These are phyloP conservation scores for Eupithecia inturbata DNA, from an alignment of 2,888 invertebrate genomes.

Conservation along the genomic window DNA sequence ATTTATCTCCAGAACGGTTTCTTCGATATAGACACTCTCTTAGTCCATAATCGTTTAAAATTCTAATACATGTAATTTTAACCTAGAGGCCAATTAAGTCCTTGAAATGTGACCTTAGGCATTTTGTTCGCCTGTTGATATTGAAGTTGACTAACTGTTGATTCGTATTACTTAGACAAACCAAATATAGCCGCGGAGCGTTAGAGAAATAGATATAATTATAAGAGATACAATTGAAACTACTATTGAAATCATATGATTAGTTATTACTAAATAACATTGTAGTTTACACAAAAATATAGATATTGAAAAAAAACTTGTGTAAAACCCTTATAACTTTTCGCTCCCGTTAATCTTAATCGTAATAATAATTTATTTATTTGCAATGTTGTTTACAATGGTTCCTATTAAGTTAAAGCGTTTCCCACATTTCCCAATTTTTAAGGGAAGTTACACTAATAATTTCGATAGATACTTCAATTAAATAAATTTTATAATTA, in stretches of 20 bases:
- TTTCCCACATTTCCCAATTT: too few relatives aligned
- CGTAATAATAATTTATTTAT: too few relatives aligned
- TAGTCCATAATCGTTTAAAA: neutral
- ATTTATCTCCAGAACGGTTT: too few relatives aligned
- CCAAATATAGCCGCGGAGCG: slow-evolving; percentile 83
- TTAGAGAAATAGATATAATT: slow-evolving; percentile 78
- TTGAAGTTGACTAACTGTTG: slow-evolving; percentile 74
- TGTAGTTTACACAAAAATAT: slow-evolving; percentile 42
- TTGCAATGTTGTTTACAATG: too few relatives aligned
- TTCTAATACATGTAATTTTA: slow-evolving; percentile 9
- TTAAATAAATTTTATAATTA: too few relatives aligned
- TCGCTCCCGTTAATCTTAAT: too few relatives aligned
- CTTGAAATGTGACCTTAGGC: slow-evolving; percentile 71
- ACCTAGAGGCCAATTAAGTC: neutral
- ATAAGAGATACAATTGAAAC: slow-evolving; percentile 83
- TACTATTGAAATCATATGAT: too few relatives aligned
- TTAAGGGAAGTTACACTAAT: too few relatives aligned
- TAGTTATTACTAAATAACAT: slow-evolving; percentile 75
- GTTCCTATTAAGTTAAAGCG: too few relatives aligned
- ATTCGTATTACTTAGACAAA: slow-evolving; percentile 81
- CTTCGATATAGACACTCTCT: neutral
- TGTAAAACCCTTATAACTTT: too few relatives aligned
- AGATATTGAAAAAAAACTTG: too few relatives aligned
- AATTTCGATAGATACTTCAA: too few relatives aligned
- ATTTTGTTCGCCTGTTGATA: slow-evolving; percentile 77